Percentiles rank a stretch among this genome's conserved stretches.
Conservation (phyloP, 2,113 vertebrate genomes). For the Leucosticte australis region DNA sequence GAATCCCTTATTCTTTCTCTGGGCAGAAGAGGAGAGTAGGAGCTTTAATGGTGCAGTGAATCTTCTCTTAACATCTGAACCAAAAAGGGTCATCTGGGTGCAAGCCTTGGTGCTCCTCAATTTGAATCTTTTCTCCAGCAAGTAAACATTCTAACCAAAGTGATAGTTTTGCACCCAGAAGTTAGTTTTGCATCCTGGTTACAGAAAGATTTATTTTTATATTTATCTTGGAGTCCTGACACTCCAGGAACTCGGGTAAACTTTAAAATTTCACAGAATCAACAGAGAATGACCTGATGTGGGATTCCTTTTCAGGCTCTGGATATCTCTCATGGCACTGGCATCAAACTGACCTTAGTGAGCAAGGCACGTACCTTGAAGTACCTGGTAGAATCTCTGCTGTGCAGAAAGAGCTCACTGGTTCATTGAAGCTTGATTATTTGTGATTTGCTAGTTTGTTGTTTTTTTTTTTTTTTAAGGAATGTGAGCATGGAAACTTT, state of each 20-base stretch:
- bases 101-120: not conserved
- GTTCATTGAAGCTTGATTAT: not conserved
- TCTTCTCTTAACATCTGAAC: not conserved
- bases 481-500: not conserved
- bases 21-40: not conserved
- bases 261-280: not conserved
- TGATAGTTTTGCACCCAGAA: not conserved
- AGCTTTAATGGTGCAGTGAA: not conserved
- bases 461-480: not conserved
- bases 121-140: not conserved
- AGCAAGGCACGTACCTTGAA: not conserved
- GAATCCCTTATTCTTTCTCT: not conserved
- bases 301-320: not conserved
- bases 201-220: not conserved
- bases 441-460: not conserved
- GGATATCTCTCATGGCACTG: not conserved
- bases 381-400: not conserved
- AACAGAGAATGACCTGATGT: not conserved
- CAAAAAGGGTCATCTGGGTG: rapidly evolving
- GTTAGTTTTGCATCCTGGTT: not conserved
- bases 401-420: not conserved
- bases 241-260: not conserved
- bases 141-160: not conserved
- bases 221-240: not conserved
- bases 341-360: not conserved